Evolutionary conservation across 2,888 invertebrate species (phyloP).

Genomic region (Xanthorhoe designata): DNA sequence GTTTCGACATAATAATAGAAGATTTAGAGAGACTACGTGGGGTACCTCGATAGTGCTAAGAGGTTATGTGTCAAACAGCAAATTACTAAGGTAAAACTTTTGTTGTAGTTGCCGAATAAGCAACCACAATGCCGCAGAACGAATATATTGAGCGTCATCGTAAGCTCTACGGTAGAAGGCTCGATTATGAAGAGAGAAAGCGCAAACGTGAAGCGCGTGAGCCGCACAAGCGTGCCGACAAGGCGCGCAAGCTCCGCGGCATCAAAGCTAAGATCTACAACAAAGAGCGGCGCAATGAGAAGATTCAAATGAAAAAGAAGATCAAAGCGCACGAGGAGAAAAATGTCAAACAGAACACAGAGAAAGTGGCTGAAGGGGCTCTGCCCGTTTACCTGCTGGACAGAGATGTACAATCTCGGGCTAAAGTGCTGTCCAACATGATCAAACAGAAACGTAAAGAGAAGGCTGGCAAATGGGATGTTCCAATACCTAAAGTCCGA

Average conservation of each 20-base stretch:
- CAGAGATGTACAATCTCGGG: slow-evolving; percentile 96
- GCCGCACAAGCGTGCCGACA: slow-evolving; percentile 95
- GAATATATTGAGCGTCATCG: slow-evolving; percentile 99
- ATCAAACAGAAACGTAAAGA: slow-evolving; percentile 99
- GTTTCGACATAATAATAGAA: neutral
- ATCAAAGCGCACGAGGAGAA: slow-evolving; percentile 99
- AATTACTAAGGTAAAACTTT: slow-evolving; percentile 68
- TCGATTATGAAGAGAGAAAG: slow-evolving; percentile 99
- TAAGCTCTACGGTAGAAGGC: slow-evolving; percentile 97
- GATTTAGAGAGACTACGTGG: neutral
- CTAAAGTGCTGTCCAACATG: slow-evolving; percentile 99
- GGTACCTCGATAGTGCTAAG: slow-evolving; percentile 38
- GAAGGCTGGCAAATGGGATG: slow-evolving; percentile 99
- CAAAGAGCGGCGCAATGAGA: slow-evolving; percentile 98
- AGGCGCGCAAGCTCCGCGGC: slow-evolving; percentile 96
- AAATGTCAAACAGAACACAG: slow-evolving; percentile 93
- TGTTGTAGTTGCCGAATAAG: slow-evolving; percentile 84
- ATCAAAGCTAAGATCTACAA: slow-evolving; percentile 99
- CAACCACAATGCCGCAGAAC: slow-evolving; percentile 97
- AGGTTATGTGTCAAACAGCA: slow-evolving; percentile 56
- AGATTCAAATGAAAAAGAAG: slow-evolving; percentile 99
- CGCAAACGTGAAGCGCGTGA: slow-evolving; percentile 97
- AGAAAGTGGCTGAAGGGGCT: slow-evolving; percentile 95
- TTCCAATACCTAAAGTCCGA: slow-evolving; percentile 98
- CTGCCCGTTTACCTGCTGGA: slow-evolving; percentile 98